These are phyloP conservation scores for Chloropsis hardwickii DNA, from an alignment of 2,113 vertebrate genomes.

Conservation along the genomic window DNA sequence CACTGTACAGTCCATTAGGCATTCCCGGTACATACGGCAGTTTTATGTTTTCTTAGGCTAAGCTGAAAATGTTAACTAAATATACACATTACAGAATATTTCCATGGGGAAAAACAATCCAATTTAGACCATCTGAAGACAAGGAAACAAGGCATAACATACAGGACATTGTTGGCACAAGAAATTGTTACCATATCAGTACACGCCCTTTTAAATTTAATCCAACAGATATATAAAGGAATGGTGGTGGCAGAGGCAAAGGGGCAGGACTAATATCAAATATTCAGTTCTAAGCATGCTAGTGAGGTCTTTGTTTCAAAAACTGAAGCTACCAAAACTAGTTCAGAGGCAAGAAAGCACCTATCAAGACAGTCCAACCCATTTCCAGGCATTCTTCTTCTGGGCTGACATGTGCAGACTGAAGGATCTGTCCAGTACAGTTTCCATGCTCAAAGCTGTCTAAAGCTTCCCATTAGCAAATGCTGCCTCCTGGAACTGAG, in stretches of 20 bases:
- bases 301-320: background rate
- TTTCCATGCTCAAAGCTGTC: conserved; percentile 37
- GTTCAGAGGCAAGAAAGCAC: conserved; percentile 15
- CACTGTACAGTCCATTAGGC: conserved; percentile 4
- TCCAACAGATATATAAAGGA: background rate
- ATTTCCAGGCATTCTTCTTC: conserved; percentile 53
- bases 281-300: background rate
- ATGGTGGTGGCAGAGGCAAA: background rate
- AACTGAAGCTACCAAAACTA: conserved; percentile 2
- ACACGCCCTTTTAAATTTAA: background rate
- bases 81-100: background rate
- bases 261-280: background rate
- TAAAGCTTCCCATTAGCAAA: conserved; percentile 98
- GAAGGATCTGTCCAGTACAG: conserved; percentile 45
- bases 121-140: background rate
- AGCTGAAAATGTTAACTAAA: conserved; percentile 28
- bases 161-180: background rate
- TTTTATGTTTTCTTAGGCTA: background rate
- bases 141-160: conserved; percentile 19
- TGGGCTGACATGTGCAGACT: conserved; percentile 34
- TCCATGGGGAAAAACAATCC: background rate
- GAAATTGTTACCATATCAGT: background rate
- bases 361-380: conserved; percentile 12
- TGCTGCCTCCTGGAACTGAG: conserved; percentile 97
- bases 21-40: background rate